Base-by-base conservation (phyloP, 1,140 invertebrate species). In the Drosophila busckii region DNA sequence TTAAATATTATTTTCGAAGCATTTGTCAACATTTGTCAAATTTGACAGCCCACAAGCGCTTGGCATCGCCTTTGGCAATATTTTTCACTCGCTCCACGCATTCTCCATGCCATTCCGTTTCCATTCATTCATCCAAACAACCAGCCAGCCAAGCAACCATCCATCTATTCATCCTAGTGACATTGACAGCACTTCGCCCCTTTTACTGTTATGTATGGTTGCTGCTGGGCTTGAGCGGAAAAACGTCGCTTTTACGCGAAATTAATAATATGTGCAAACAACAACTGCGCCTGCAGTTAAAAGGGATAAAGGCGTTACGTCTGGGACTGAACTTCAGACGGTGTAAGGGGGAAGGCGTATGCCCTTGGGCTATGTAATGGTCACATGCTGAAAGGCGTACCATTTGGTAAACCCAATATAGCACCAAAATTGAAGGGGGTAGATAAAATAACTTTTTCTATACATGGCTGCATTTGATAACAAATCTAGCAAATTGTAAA, bases 21-120 rank as follows among this genome's bases (percentile, higher is more conserved):
- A 84, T 84, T 84, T 84, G 80, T 84, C 80, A 84, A 84, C 80
- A 84, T 84, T 84, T 84, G 80, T 84, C 69, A 84, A 67, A 37
- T 70, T 55, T 84, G 73, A 80, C 73, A 84, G 65, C 71, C 37
- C 38, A 68, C 75, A 59, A 75, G 58, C 73, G 50, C 50, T n/a
- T 54, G 52, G 45, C 53, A 34, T 56, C 42, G 70, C 66, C 67
- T 55, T 23, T 44, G 62, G 71, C 67, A 31, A 44, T 71, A 41
- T 59, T 59, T 25, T 46, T 29, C 40, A 29, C 37, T 13, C 17
- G 23, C 55, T 37, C 46, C 44, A 20, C 28, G 16, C 35, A 40
- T 32, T 16, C 20, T 12, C 34, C 8, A 19, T n/a, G 7, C 8
- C 15, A 9, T 13, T 23, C 29, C 46, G 35, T 31, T 40, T 54